Conservation (phyloP, 2,888 invertebrate genomes). For the Sicus ferrugineus region DNA sequence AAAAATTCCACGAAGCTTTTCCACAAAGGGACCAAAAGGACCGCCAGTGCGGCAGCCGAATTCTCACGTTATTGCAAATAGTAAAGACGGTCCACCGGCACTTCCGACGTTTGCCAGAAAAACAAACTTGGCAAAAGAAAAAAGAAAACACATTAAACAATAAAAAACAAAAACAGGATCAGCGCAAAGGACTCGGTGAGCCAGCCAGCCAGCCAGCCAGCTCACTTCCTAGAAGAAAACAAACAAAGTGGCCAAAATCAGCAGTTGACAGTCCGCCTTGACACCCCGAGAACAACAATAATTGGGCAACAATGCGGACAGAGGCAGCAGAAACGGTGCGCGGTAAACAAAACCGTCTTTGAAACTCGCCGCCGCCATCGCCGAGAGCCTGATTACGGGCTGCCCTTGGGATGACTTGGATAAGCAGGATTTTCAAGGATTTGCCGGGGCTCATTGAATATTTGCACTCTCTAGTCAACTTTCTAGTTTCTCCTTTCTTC, state of each 20-base stretch:
- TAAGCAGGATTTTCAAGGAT: not conserved
- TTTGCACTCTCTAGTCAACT: not conserved
- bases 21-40: not conserved
- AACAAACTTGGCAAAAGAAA: not conserved
- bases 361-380: not conserved
- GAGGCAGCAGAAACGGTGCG: not conserved
- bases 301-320: not conserved
- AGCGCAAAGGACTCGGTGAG: not conserved
- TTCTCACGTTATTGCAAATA: not conserved
- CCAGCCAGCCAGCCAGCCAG: too few species aligned
- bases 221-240: slow-evolving; percentile 5
- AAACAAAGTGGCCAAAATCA: not conserved
- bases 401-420: not conserved
- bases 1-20: slow-evolving; percentile 6
- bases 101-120: not conserved
- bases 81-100: not conserved
- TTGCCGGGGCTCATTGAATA: not conserved
- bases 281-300: not conserved
- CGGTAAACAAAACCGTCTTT: not conserved
- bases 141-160: not conserved
- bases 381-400: too few species aligned
- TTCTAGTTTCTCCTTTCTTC: not conserved
- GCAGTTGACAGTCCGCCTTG: not conserved
- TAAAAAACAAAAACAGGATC: not conserved
- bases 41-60: not conserved